Base-by-base conservation (phyloP, 2,797 vertebrate genomes). In the Parauchenoglanis punctatus region DNA sequence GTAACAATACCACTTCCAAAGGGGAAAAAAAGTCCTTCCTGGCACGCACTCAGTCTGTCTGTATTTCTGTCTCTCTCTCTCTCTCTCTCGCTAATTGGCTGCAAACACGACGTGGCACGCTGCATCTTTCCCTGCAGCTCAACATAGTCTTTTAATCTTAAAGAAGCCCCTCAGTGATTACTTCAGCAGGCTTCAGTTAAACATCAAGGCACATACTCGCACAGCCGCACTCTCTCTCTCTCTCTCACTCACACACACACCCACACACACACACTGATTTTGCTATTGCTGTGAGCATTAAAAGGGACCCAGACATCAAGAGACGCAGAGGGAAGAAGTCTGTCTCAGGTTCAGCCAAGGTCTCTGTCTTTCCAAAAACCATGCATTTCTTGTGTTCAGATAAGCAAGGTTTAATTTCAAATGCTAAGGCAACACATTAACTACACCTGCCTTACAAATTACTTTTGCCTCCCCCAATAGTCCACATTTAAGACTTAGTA, bases 21-120 rank as follows among this genome's bases (percentile, higher is more conserved):
- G 88, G 25, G 28, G n/a, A 11, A 44, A 91, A 91, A 92, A 92
- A 81, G 54, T 35, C 49, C 70, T 54, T 85, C 84, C 65, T 82
- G 86, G 58, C 61, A 15, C 59, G 58, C 80, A 83, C 78, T 63
- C 81, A 61, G 65, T 80, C 89, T 72, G 49, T 86, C 88, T 83
- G 94, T 90, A 94, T 93, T 93, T 93, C 92, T 92, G 89, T 93
- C 91, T 87, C 87, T 86, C 90, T 92, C 89, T 93, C 89, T 93
- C 87, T 92, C 89, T 63, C 81, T 49, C 46, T 52, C 28, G 17
- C 85, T 89, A 91, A 92, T 92, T 92, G 91, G 90, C 83, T 85
- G 81, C 78, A 90, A 88, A 88, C 83, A 76, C 80, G 58, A 87
- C 77, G 90, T 86, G 88, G 76, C 87, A 89, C 63, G n/a, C 75